These are phyloP conservation scores for Tragelaphus buxtoni DNA, from an alignment of 2,113 vertebrate species.

Conservation along the genomic window DNA sequence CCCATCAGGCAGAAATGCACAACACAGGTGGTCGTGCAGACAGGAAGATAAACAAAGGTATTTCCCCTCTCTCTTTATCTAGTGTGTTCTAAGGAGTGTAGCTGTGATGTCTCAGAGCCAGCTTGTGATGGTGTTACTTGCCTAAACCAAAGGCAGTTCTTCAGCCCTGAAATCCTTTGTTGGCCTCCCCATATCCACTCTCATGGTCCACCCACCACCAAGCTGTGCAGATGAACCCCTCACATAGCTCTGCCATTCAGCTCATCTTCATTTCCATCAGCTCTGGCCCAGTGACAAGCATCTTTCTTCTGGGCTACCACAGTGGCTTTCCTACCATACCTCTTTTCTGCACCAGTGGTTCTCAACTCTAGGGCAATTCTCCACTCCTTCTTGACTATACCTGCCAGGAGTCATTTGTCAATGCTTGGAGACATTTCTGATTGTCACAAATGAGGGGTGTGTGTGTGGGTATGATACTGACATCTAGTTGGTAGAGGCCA, in stretches of 20 bases:
- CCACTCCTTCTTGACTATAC: background rate
- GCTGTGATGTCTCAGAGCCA: background rate
- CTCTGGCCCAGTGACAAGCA: background rate
- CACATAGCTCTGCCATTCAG: background rate
- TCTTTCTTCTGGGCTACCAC: background rate
- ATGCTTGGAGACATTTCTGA: background rate
- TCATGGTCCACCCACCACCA: background rate
- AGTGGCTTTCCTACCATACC: background rate
- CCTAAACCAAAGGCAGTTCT: background rate
- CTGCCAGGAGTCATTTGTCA: background rate
- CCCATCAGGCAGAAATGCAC: background rate
- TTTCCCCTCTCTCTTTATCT: background rate
- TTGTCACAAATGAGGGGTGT: background rate
- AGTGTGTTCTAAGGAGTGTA: background rate
- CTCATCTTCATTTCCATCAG: background rate
- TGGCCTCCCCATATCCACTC: background rate
- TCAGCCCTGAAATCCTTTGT: background rate
- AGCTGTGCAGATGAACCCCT: background rate
- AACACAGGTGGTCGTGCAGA: background rate
- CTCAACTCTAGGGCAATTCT: background rate
- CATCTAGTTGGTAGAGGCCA: background rate
- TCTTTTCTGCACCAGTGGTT: background rate
- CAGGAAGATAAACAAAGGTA: background rate
- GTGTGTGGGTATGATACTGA: background rate
- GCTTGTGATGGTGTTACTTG: background rate